Conservation (phyloP, 1,140 invertebrate species). For the Stratiolaelaps scimitus region DNA sequence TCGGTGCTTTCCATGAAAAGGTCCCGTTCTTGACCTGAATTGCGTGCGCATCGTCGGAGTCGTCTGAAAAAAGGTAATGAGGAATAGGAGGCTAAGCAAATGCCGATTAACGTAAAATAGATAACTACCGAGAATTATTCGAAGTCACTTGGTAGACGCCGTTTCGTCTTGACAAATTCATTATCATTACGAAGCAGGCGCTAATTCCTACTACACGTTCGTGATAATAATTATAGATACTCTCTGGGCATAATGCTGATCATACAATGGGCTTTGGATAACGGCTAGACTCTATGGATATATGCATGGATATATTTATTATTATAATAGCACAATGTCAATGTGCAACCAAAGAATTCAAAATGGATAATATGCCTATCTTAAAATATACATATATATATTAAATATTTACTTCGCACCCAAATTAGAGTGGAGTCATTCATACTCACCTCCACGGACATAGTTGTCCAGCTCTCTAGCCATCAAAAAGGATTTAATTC, state of each 20-base stretch:
- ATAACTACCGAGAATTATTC: background rate
- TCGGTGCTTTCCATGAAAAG: slow-evolving; percentile 28
- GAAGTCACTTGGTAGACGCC: background rate
- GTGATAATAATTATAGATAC: background rate
- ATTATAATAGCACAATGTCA: slow-evolving; percentile 33
- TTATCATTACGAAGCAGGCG: background rate
- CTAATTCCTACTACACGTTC: background rate
- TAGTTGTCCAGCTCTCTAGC: slow-evolving; percentile 39
- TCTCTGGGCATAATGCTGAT: too few relatives aligned
- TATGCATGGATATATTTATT: slow-evolving; percentile 11
- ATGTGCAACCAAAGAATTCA: too few relatives aligned
- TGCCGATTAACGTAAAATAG: background rate
- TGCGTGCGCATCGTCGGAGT: background rate
- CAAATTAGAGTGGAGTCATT: slow-evolving; percentile 35
- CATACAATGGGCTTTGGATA: background rate
- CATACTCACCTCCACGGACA: slow-evolving; percentile 41
- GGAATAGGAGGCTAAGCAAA: background rate
- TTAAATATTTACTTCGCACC: slow-evolving; percentile 4
- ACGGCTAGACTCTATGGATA: background rate
- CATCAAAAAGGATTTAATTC: slow-evolving; percentile 41
- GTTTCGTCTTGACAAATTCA: background rate
- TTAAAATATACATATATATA: background rate
- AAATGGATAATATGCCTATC: too few relatives aligned
- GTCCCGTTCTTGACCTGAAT: slow-evolving; percentile 10
- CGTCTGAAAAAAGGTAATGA: slow-evolving; percentile 41